Percentiles rank a stretch among this genome's conserved stretches.
phyloP scores from a whole-genome alignment of 2,113 vertebrate genomes.

The Megaceryle maxima region DNA sequence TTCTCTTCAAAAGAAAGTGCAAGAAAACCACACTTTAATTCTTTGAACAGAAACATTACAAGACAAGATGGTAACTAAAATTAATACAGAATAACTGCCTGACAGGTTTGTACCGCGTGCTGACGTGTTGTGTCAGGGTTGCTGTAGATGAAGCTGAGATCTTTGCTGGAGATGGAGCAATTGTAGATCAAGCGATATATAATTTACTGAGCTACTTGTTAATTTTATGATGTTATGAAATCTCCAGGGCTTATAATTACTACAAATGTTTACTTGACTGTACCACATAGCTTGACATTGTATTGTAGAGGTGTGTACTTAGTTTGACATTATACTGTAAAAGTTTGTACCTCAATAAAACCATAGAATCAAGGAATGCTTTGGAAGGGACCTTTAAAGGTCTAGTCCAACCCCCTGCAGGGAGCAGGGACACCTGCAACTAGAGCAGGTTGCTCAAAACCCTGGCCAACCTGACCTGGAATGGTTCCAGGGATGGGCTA shows the following conservation, averaged over 20 bases:
- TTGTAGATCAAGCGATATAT: neutral
- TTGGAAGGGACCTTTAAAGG: neutral
- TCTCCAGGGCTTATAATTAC: conserved; percentile 50
- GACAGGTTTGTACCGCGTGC: neutral
- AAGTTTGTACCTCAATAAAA: neutral
- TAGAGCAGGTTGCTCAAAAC: neutral
- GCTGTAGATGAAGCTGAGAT: neutral
- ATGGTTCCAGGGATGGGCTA: neutral
- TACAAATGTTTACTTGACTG: conserved; percentile 21
- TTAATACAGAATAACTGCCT: neutral
- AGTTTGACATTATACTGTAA: neutral
- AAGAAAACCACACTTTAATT: neutral
- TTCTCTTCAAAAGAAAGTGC: neutral
- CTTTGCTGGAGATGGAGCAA: neutral
- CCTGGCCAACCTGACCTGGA: neutral
- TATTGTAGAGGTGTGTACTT: neutral
- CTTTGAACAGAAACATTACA: neutral
- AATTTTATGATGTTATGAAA: conserved; percentile 41
- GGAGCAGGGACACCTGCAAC: neutral
- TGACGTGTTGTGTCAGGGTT: neutral
- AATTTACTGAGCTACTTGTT: conserved; percentile 39
- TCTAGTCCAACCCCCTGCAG: neutral
- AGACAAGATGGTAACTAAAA: neutral
- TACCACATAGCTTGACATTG: neutral
- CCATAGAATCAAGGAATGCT: neutral